phyloP scores from a whole-genome alignment of 2,797 vertebrate genomes.

The Scolopax rusticola region DNA sequence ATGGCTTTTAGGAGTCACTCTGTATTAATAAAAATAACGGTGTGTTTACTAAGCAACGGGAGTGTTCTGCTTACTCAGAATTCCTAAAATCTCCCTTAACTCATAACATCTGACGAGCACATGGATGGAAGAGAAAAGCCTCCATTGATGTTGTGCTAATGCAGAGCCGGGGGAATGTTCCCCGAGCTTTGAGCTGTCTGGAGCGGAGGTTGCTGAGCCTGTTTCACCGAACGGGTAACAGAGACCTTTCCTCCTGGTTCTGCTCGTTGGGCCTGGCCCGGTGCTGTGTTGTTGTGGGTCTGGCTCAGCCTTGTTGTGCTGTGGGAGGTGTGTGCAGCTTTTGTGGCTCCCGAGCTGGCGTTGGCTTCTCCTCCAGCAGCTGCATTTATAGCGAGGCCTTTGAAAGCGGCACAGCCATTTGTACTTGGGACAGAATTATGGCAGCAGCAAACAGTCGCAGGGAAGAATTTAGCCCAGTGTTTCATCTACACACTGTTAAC shows the following conservation, averaged over 20 bases:
- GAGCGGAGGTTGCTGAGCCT: not conserved
- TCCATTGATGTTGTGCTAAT: not conserved
- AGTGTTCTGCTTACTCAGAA: not conserved
- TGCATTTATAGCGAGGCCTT: conserved; percentile 43
- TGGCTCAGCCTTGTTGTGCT: not conserved
- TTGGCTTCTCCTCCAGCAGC: conserved; percentile 50
- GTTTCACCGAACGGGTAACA: not conserved
- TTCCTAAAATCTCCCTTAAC: not conserved
- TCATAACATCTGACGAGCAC: not conserved
- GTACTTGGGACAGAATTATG: conserved; percentile 50
- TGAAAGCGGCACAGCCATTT: conserved; percentile 51
- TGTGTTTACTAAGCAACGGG: not conserved
- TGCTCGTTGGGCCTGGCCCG: not conserved
- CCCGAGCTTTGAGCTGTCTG: not conserved
- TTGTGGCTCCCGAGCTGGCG: conserved; percentile 45
- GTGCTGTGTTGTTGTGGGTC: not conserved
- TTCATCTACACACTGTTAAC: not conserved
- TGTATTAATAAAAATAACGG: not conserved
- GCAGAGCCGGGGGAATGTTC: not conserved
- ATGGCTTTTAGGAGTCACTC: not conserved
- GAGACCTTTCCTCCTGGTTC: not conserved
- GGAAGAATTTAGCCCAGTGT: not conserved
- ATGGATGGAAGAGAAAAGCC: conserved; percentile 11
- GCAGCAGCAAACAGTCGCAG: not conserved
- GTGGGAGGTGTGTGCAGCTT: conserved; percentile 28